These are phyloP conservation scores for Tylochromis polylepis DNA, from an alignment of 2,113 vertebrate genomes.

Conservation along the genomic window DNA sequence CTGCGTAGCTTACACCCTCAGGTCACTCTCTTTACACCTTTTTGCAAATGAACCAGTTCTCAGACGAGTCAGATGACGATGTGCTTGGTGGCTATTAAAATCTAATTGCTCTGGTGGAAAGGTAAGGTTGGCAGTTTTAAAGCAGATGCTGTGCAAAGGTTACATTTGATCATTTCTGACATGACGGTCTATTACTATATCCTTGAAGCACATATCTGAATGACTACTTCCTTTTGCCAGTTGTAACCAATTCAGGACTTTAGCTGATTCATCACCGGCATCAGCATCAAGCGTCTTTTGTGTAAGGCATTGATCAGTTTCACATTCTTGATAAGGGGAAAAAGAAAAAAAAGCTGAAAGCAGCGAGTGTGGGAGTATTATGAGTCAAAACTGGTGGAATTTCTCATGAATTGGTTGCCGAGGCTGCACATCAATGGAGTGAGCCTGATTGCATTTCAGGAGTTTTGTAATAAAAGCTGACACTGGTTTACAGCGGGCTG, in stretches of 20 bases:
- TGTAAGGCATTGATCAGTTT: conserved; percentile 34
- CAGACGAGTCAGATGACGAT: neutral
- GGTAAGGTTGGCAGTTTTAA: conserved; percentile 15
- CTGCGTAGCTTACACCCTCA: neutral
- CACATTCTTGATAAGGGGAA: neutral
- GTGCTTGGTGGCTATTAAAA: conserved; percentile 10
- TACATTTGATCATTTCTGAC: conserved; percentile 22
- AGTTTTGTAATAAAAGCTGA: neutral
- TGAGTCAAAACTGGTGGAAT: conserved; percentile 15
- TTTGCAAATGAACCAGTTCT: conserved; percentile 3
- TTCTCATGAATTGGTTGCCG: conserved; percentile 9
- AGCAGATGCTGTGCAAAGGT: neutral
- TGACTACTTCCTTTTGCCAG: conserved; percentile 4
- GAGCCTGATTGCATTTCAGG: conserved; percentile 7
- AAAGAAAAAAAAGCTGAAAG: neutral
- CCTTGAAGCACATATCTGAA: conserved; percentile 6
- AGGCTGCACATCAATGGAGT: conserved; percentile 1
- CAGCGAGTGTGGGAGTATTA: neutral
- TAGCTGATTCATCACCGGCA: conserved; percentile 39
- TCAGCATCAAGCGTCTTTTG: neutral
- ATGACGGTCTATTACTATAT: neutral
- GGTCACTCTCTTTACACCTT: neutral
- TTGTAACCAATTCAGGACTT: conserved; percentile 25
- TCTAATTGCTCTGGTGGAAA: conserved; percentile 6
- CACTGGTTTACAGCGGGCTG: neutral